Evolutionary conservation across 2,797 vertebrate genomes (phyloP).

Genomic region (Mus spretus): DNA sequence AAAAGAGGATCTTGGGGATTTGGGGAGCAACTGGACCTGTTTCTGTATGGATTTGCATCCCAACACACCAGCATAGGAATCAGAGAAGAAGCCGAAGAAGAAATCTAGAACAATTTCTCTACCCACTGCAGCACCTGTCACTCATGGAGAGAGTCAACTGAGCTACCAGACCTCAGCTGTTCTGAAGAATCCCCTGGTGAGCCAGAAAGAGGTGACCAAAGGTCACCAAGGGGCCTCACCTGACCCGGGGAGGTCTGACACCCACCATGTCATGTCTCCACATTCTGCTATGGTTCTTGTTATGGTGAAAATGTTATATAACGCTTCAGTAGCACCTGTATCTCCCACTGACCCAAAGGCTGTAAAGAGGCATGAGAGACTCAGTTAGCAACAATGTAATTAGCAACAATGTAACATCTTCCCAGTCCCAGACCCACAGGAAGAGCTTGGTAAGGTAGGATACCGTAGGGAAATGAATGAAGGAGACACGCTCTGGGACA

Average conservation of each 20-base stretch:
- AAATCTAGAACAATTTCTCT: rapidly evolving
- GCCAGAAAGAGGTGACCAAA: not conserved
- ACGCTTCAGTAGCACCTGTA: rapidly evolving
- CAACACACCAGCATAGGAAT: too few relatives aligned
- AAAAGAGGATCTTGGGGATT: rapidly evolving
- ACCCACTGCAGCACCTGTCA: rapidly evolving
- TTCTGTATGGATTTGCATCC: too few relatives aligned
- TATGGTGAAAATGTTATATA: rapidly evolving
- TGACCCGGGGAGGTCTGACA: not conserved
- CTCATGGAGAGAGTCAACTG: rapidly evolving
- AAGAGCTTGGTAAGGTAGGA: too few relatives aligned
- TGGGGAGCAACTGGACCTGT: too few relatives aligned
- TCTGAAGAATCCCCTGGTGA: too few relatives aligned
- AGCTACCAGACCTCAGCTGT: not conserved
- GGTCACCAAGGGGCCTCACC: not conserved
- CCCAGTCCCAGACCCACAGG: rapidly evolving
- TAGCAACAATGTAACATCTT: not conserved
- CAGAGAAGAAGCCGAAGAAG: rapidly evolving
- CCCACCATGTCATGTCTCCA: too few relatives aligned
- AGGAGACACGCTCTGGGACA: not conserved
- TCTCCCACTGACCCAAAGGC: not conserved
- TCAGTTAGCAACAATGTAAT: rapidly evolving
- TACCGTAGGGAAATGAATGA: not conserved
- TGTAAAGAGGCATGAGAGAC: not conserved
- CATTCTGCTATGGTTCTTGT: rapidly evolving